phyloP scores from a whole-genome alignment of 2,888 invertebrate genomes.

The Aphidoletes aphidimyza region DNA sequence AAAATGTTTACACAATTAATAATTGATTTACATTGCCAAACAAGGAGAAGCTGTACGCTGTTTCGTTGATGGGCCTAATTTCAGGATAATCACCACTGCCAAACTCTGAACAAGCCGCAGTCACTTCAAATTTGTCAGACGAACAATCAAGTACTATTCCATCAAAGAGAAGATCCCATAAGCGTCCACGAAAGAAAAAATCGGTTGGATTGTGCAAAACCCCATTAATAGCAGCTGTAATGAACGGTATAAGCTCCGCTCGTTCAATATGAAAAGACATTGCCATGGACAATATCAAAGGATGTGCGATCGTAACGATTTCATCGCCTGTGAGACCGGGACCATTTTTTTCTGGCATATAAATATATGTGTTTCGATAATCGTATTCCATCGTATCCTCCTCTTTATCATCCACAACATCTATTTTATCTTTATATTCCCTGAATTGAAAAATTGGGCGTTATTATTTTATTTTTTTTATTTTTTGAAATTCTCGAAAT shows the following conservation, averaged over 20 bases:
- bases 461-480: too few relatives aligned
- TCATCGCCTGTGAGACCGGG: constrained; percentile 54
- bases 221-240: constrained; percentile 76
- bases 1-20: too few relatives aligned
- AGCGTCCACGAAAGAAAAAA: constrained; percentile 68
- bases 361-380: constrained; percentile 41
- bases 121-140: constrained; percentile 79
- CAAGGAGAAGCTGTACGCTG: not conserved
- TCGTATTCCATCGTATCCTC: constrained; percentile 47
- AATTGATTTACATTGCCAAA: constrained; percentile 46
- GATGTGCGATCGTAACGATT: constrained; percentile 22
- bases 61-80: not conserved
- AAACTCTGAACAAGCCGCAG: constrained; percentile 77
- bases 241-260: constrained; percentile 75
- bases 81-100: constrained; percentile 69
- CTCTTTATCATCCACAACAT: constrained; percentile 64
- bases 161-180: constrained; percentile 78
- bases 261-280: constrained; percentile 72
- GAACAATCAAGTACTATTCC: constrained; percentile 80
- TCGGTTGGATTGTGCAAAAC: constrained; percentile 73
- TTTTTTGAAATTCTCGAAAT: too few relatives aligned
- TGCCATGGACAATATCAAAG: constrained; percentile 73
- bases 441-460: too few relatives aligned
- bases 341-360: not conserved
- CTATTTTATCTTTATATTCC: constrained; percentile 71